phyloP scores from a whole-genome alignment of 2,888 invertebrate species.

The Macrophya annulata region DNA sequence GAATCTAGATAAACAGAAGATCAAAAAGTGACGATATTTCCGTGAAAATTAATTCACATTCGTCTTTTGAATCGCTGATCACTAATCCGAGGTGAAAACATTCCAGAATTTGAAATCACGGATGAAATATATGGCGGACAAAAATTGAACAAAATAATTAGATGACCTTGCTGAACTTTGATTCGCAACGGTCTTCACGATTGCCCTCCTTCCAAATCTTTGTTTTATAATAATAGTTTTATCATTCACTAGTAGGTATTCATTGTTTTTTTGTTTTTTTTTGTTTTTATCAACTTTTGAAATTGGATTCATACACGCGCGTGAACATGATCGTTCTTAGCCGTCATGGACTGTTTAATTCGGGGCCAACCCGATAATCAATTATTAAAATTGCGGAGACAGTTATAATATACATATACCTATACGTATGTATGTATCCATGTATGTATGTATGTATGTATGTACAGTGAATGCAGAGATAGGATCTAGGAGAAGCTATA shows the following conservation, averaged over 20 bases:
- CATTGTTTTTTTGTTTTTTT: not conserved
- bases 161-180: not conserved
- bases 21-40: not conserved
- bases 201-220: too few species aligned
- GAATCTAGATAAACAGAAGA: not conserved
- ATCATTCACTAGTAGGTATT: too few species aligned
- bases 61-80: not conserved
- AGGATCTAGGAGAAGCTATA: not conserved
- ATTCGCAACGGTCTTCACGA: not conserved
- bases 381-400: constrained; percentile 31
- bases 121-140: not conserved
- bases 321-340: not conserved
- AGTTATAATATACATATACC: not conserved
- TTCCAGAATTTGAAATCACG: too few species aligned
- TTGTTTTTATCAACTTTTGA: not conserved
- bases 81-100: not conserved
- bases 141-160: not conserved
- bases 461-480: not conserved
- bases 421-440: too few species aligned
- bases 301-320: not conserved
- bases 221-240: too few species aligned
- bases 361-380: constrained; percentile 14
- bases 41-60: not conserved
- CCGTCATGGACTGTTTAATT: constrained; percentile 35
- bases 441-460: not conserved